Evolutionary conservation across 2,113 vertebrate genomes (phyloP).

Genomic region (Mobula hypostoma): DNA sequence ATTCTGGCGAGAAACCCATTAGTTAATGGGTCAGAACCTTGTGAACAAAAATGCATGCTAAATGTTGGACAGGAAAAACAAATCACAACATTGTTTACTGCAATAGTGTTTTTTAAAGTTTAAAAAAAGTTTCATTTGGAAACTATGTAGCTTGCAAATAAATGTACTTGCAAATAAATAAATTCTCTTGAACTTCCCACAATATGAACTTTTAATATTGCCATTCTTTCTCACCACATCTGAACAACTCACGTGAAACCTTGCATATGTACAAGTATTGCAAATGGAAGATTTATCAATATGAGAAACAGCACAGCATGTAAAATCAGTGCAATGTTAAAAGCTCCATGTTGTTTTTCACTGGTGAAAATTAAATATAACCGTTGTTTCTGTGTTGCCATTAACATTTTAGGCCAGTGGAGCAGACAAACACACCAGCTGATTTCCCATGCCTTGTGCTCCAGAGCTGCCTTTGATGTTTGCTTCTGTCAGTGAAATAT

Average conservation of each 20-base stretch:
- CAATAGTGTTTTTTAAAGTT: neutral
- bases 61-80: neutral
- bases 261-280: neutral
- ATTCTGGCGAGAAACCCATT: neutral
- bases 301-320: neutral
- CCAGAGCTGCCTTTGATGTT: neutral
- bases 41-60: neutral
- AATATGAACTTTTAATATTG: neutral
- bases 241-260: neutral
- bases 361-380: neutral
- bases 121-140: neutral
- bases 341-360: neutral
- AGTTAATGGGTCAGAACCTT: neutral
- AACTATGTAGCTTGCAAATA: neutral
- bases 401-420: neutral
- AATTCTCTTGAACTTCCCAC: neutral
- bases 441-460: neutral
- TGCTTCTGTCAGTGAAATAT: constrained; percentile 29
- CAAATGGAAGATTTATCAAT: neutral
- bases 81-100: neutral
- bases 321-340: neutral
- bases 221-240: neutral
- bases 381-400: neutral
- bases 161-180: neutral
- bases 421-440: neutral